Evolutionary conservation across 2,888 invertebrate genomes (phyloP), one percentile per base, ranked within the genome.

Genomic region (Stictocephala bisonia): DNA sequence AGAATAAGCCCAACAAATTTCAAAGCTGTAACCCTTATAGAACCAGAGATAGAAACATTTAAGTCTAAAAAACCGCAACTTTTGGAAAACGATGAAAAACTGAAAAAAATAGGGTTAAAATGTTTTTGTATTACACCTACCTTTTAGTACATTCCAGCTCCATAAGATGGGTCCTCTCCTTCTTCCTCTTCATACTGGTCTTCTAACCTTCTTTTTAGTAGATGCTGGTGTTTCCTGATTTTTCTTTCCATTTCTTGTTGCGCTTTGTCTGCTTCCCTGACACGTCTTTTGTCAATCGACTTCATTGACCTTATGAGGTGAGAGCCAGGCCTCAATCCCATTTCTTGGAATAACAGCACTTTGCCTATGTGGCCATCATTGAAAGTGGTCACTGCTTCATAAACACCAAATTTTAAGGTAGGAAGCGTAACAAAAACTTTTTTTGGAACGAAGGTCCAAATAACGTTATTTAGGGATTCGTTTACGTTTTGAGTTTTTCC

Each of bases 401-500:
- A 58, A 15, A 69, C 69, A 29, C 51, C 69, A 27, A 69, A 69
- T 48, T n/a, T 53, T 18, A 53, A 26, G 11, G 60, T 60, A 22
- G 20, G 35, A 31, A 40, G 31, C 24, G 22, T 24, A 9, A 70
- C 70, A 70, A 70, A 70, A 26, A 22, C 56, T 53, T 24, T 15
- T 31, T 70, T 70, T 2, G 69, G 56, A 56, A 70, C 24, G 1
- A 7, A 44, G 1, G 44, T 56, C 71, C 71, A 71, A 44, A 71
- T 71, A 1, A 71, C 56, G 27, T 71, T 71, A 27, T 60, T 60
- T 3, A 44, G 48, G 7, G 71, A 71, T 31, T 71, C 71, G 40
- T 58, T 44, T 6, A 22, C 3, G 15, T 60, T 58, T 60, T 71
- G 71, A 15, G 60, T 71, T 24, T 26, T 60, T 0, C 71, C 71